Evolutionary conservation across 2,888 invertebrate species (phyloP).

Genomic region (Cryptophagus acutangulus): DNA sequence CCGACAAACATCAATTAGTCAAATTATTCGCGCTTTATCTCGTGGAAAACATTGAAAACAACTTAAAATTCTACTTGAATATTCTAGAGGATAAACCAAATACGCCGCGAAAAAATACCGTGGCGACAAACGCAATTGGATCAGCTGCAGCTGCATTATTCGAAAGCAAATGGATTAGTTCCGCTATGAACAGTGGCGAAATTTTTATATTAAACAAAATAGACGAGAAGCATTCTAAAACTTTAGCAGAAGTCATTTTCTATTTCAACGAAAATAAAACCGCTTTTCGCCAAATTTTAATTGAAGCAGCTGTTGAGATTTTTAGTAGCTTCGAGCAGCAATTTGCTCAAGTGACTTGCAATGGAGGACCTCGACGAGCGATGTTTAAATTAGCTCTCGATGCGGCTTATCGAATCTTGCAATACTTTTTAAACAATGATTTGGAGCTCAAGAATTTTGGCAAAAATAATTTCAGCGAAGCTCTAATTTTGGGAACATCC

Average conservation of each 20-base stretch:
- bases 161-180: slow-evolving; percentile 15
- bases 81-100: slow-evolving; percentile 20
- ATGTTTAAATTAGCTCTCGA: slow-evolving; percentile 22
- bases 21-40: slow-evolving; percentile 21
- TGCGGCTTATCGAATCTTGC: slow-evolving; percentile 18
- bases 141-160: slow-evolving; percentile 16
- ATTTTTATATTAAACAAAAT: slow-evolving; percentile 18
- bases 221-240: slow-evolving; percentile 22
- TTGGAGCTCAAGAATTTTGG: slow-evolving; percentile 12
- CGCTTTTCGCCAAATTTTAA: slow-evolving; percentile 10
- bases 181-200: slow-evolving; percentile 17
- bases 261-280: slow-evolving; percentile 22
- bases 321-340: slow-evolving; percentile 12
- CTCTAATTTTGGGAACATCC: slow-evolving; percentile 19
- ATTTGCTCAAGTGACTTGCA: slow-evolving; percentile 17
- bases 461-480: slow-evolving; percentile 20
- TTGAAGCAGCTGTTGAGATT: slow-evolving; percentile 9
- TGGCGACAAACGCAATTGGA: slow-evolving; percentile 16
- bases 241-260: slow-evolving; percentile 20
- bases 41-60: slow-evolving; percentile 19
- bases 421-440: slow-evolving; percentile 16
- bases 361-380: slow-evolving; percentile 17
- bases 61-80: slow-evolving; percentile 19
- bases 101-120: slow-evolving; percentile 13
- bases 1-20: no score